These are phyloP conservation scores for Pitangus sulphuratus DNA, from an alignment of 2,797 vertebrate genomes.

Conservation along the genomic window DNA sequence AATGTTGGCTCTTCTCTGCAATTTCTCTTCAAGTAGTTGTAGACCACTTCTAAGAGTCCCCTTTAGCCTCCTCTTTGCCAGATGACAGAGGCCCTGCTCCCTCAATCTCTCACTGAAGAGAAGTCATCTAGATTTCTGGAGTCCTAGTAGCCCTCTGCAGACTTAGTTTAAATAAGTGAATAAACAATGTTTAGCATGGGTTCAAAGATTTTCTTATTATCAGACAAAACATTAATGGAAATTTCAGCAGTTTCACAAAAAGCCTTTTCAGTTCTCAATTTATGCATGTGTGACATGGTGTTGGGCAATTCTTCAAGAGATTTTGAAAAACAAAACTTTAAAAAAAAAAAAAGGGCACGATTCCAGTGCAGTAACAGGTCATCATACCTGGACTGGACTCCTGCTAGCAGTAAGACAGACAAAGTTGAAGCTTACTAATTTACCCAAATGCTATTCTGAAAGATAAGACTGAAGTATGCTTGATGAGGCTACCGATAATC, in stretches of 20 bases:
- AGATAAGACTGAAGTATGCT: background rate
- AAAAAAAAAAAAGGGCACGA: background rate
- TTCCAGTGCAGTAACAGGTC: background rate
- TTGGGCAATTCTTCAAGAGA: background rate
- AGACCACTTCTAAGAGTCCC: background rate
- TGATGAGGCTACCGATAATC: background rate
- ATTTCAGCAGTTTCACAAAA: background rate
- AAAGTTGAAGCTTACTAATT: background rate
- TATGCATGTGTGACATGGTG: background rate
- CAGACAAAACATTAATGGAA: background rate
- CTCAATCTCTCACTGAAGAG: background rate
- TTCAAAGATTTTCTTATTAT: background rate
- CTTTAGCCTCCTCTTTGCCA: background rate
- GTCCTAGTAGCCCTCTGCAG: background rate
- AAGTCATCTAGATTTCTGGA: background rate
- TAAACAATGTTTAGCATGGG: background rate
- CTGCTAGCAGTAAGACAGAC: background rate
- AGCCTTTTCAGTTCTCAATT: background rate
- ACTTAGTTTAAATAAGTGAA: background rate
- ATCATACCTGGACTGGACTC: background rate
- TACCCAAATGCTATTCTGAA: background rate
- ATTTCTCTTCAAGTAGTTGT: background rate
- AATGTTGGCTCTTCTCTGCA: background rate
- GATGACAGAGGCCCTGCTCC: background rate
- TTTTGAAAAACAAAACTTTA: background rate